Percentiles rank a stretch among this genome's conserved stretches.
These are phyloP conservation scores for Rhinolophus ferrumequinum DNA, from an alignment of 2,113 vertebrate species.

Conservation along the genomic window DNA sequence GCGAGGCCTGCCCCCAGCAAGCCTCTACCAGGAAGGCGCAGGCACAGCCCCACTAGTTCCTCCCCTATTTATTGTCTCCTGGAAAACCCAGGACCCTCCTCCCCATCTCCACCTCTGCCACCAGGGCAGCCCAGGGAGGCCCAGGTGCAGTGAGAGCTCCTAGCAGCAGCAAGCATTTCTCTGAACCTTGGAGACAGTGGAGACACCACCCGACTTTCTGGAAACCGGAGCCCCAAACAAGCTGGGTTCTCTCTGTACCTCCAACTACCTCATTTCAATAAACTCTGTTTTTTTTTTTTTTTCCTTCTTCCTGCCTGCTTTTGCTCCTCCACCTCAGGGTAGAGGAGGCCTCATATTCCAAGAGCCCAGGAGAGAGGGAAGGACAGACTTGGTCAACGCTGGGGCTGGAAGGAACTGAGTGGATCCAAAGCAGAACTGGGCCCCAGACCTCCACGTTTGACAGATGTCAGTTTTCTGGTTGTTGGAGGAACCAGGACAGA, in stretches of 20 bases:
- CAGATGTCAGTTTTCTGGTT: not conserved
- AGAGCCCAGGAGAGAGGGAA: not conserved
- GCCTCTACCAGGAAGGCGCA: conserved; percentile 56
- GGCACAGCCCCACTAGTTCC: not conserved
- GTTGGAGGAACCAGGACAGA: not conserved
- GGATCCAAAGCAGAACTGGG: not conserved
- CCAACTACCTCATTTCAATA: conserved; percentile 87
- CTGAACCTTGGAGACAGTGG: not conserved
- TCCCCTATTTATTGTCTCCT: conserved; percentile 79
- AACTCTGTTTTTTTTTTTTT: conserved; percentile 80
- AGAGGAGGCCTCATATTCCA: not conserved
- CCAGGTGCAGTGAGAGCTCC: not conserved
- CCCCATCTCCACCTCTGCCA: not conserved
- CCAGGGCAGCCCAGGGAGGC: not conserved
- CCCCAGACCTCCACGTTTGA: not conserved
- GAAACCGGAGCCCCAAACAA: conserved; percentile 51
- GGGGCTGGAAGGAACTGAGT: not conserved
- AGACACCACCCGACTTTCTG: not conserved
- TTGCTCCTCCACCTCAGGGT: not conserved
- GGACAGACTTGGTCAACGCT: not conserved
- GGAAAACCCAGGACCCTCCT: conserved; percentile 33
- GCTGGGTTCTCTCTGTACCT: conserved; percentile 72
- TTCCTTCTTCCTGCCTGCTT: not conserved
- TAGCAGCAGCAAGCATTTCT: not conserved
- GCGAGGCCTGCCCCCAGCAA: conserved; percentile 18